Evolutionary conservation across 1,140 invertebrate species (phyloP).

Genomic region (Cyclargus thomasi): DNA sequence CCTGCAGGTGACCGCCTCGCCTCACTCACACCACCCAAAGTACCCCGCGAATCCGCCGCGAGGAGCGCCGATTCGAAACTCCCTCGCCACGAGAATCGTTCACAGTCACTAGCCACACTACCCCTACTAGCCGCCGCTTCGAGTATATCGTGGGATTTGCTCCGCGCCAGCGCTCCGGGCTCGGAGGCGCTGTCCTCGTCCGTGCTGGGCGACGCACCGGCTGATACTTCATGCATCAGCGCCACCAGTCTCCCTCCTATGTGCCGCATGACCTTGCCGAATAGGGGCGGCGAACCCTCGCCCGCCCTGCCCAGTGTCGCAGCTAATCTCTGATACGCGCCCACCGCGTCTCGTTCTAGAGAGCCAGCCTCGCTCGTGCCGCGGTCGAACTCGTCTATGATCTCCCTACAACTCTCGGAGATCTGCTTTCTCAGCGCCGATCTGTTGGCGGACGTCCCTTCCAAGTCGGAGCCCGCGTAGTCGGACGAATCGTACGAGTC

Average conservation of each 20-base stretch:
- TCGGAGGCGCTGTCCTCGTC: slow-evolving; percentile 85
- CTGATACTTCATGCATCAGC: slow-evolving; percentile 93
- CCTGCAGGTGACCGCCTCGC: slow-evolving; percentile 87
- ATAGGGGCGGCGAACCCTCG: slow-evolving; percentile 88
- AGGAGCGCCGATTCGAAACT: slow-evolving; percentile 92
- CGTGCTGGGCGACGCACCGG: slow-evolving; percentile 86
- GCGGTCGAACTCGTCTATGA: slow-evolving; percentile 87
- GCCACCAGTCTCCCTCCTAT: slow-evolving; percentile 92
- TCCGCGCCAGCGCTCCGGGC: slow-evolving; percentile 67
- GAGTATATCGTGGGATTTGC: slow-evolving; percentile 86
- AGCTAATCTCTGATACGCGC: slow-evolving; percentile 89
- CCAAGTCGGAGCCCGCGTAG: slow-evolving; percentile 91
- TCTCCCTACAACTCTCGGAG: slow-evolving; percentile 90
- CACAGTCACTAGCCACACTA: slow-evolving; percentile 88
- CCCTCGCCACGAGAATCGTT: slow-evolving; percentile 91
- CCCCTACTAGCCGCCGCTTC: slow-evolving; percentile 78
- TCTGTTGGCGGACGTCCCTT: slow-evolving; percentile 81
- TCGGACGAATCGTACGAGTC: slow-evolving; percentile 94
- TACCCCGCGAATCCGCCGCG: slow-evolving; percentile 86
- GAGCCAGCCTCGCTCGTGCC: slow-evolving; percentile 80
- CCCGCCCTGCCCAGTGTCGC: slow-evolving; percentile 85
- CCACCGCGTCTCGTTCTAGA: slow-evolving; percentile 83
- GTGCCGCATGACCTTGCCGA: slow-evolving; percentile 94
- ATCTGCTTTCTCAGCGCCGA: slow-evolving; percentile 88
- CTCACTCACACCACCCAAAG: slow-evolving; percentile 82